phyloP scores from a whole-genome alignment of 2,113 vertebrate species.

The Tinamus guttatus region DNA sequence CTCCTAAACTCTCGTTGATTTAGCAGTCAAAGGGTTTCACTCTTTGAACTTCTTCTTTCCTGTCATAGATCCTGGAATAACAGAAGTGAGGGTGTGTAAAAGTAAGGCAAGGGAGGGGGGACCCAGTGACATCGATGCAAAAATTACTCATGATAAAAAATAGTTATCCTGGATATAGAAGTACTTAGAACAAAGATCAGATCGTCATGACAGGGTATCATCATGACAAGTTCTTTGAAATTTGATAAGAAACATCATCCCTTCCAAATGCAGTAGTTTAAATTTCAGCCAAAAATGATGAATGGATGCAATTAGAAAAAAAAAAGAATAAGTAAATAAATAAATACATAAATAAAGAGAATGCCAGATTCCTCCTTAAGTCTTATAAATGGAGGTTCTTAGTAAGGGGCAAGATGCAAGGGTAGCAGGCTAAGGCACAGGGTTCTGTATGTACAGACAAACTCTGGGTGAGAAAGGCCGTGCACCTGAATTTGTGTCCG shows the following conservation, averaged over 20 bases:
- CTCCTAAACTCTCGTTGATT: background rate
- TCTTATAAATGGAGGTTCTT: background rate
- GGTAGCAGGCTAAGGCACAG: background rate
- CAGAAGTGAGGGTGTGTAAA: background rate
- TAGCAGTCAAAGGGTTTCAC: background rate
- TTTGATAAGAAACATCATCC: background rate
- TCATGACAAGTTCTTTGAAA: background rate
- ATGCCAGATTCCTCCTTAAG: background rate
- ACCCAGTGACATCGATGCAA: background rate
- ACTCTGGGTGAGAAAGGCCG: background rate
- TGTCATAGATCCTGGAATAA: background rate
- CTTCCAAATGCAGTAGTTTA: background rate
- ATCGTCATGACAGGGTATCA: background rate
- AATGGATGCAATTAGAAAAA: background rate
- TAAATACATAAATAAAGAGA: background rate
- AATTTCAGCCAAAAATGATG: background rate
- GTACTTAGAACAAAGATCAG: conserved; percentile 28
- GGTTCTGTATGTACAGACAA: background rate
- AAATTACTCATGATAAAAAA: background rate
- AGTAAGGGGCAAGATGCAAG: background rate
- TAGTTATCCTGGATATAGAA: background rate
- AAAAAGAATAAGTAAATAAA: background rate
- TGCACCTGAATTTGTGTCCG: background rate
- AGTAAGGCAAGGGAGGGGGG: background rate
- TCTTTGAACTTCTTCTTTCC: background rate